Percentiles rank a stretch among this genome's conserved stretches.
phyloP scores from a whole-genome alignment of 2,113 vertebrate species.

The Nothocercus julius region DNA sequence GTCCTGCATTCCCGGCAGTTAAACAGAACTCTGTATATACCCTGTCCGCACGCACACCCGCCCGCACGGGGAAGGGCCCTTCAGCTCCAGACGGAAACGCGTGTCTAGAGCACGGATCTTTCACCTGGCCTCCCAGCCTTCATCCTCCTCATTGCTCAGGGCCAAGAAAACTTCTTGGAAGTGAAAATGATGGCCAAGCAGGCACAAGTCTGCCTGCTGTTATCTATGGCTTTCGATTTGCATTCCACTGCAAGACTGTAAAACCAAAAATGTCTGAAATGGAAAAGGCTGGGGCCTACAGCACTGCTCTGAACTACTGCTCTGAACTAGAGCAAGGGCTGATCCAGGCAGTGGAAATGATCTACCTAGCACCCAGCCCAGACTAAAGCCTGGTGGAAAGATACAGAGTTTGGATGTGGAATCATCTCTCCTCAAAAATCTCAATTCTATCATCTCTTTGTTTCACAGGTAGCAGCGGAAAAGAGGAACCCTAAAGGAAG shows the following conservation, averaged over 20 bases:
- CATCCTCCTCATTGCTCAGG: neutral
- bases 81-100: neutral
- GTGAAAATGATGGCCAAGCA: neutral
- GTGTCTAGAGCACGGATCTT: neutral
- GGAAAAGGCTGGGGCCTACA: fast-evolving
- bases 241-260: neutral
- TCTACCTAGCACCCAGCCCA: neutral
- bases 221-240: neutral
- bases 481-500: neutral
- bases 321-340: neutral
- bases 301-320: neutral
- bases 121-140: neutral
- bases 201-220: neutral
- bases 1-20: neutral
- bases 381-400: neutral
- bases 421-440: neutral
- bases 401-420: neutral
- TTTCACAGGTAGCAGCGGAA: neutral
- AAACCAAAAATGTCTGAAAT: neutral
- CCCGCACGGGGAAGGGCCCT: neutral
- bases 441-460: neutral
- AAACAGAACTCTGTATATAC: neutral
- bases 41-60: neutral
- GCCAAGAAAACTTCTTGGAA: neutral
- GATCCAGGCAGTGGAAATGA: neutral